A percentile compares a stretch with the other conserved stretches of the same genome.
phyloP scores from a whole-genome alignment of 1,140 invertebrate species.

The Dreissena rostriformis region DNA sequence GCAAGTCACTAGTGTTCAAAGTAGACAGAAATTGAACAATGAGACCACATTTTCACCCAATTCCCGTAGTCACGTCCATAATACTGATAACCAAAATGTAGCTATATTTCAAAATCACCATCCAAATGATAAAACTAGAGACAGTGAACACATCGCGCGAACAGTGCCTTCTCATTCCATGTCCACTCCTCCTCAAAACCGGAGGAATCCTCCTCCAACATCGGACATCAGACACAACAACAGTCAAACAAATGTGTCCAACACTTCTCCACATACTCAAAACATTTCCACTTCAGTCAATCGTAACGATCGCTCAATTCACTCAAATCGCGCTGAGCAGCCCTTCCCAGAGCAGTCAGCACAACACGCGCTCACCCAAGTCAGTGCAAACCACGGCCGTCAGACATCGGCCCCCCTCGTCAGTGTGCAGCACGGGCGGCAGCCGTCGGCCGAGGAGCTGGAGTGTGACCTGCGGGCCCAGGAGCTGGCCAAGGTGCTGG shows the following conservation, averaged over 20 bases:
- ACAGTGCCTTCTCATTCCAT: too few species aligned
- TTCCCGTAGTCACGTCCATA: slow-evolving; percentile 7
- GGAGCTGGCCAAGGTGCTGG: slow-evolving; percentile 88
- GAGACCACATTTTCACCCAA: slow-evolving; percentile 42
- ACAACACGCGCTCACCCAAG: too few species aligned
- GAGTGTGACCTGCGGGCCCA: slow-evolving; percentile 90
- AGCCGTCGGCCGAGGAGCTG: slow-evolving; percentile 89
- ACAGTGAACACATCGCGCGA: neutral
- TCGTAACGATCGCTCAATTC: too few species aligned
- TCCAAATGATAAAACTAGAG: neutral
- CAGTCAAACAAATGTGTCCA: too few species aligned
- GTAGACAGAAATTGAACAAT: slow-evolving; percentile 49
- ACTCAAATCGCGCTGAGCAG: too few species aligned
- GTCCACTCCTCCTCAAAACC: too few species aligned
- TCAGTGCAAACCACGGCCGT: too few species aligned
- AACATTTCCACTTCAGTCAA: too few species aligned
- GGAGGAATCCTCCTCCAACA: too few species aligned
- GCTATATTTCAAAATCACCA: slow-evolving; percentile 24
- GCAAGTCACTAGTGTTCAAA: slow-evolving; percentile 30
- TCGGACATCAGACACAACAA: too few species aligned
- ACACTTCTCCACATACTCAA: too few species aligned
- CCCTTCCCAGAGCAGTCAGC: too few species aligned
- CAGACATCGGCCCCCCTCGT: slow-evolving; percentile 5
- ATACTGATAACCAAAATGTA: slow-evolving; percentile 47
- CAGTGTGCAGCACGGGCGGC: slow-evolving; percentile 69